Percentiles rank a stretch among this genome's conserved stretches.
phyloP scores from a whole-genome alignment of 2,113 vertebrate genomes.

The Hippocampus guttulatus region DNA sequence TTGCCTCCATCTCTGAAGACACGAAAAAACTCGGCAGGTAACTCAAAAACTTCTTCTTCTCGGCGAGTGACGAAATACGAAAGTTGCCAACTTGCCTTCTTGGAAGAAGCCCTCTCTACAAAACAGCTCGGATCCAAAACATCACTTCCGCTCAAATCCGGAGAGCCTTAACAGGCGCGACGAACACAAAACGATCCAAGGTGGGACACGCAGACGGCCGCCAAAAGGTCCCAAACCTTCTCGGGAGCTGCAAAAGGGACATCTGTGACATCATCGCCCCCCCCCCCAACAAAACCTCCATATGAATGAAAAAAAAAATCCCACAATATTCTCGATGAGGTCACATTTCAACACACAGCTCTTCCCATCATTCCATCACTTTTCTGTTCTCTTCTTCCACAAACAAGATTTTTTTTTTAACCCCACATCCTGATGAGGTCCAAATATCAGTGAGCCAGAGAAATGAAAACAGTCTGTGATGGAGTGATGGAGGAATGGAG shows the following conservation, averaged over 20 bases:
- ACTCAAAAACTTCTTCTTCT: not conserved
- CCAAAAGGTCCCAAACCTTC: not conserved
- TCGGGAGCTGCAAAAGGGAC: not conserved
- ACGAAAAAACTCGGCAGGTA: too few relatives aligned
- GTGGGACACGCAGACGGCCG: not conserved
- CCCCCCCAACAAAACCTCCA: not conserved
- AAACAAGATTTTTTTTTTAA: slow-evolving; percentile 1
- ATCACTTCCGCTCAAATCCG: slow-evolving; percentile 1
- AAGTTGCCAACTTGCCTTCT: not conserved
- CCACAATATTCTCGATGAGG: slow-evolving; percentile 17
- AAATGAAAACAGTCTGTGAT: slow-evolving; percentile 6
- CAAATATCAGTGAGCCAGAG: slow-evolving; percentile 4
- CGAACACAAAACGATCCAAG: not conserved
- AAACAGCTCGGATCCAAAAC: not conserved
- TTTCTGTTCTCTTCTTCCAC: slow-evolving; percentile 1
- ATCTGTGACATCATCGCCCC: not conserved
- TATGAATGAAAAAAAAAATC: not conserved
- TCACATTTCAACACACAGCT: slow-evolving; percentile 33
- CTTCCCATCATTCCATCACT: slow-evolving; percentile 32
- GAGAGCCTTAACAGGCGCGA: not conserved
- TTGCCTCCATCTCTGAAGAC: slow-evolving; percentile 41
- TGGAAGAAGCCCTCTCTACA: not conserved
- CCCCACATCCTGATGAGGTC: slow-evolving; percentile 13
- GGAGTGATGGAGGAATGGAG: slow-evolving; percentile 14
- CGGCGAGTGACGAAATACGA: not conserved